phyloP scores from a whole-genome alignment of 2,113 vertebrate species.

The Austrofundulus limnaeus region DNA sequence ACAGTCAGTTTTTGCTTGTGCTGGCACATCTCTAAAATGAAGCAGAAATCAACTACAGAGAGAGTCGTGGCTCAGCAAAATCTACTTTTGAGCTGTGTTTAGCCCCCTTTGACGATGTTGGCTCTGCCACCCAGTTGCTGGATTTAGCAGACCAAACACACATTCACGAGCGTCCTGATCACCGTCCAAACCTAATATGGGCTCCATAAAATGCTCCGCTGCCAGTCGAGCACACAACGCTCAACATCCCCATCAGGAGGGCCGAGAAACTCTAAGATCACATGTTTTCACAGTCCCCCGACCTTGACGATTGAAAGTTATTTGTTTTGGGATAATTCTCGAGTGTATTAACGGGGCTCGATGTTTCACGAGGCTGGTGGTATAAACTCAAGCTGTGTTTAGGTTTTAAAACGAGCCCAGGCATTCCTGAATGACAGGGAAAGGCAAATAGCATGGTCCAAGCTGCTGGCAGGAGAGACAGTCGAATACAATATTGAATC shows the following conservation, averaged over 20 bases:
- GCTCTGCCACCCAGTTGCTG: conserved; percentile 38
- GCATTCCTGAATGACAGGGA: conserved; percentile 65
- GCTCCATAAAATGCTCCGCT: conserved; percentile 54
- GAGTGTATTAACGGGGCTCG: conserved; percentile 55
- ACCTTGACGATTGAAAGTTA: conserved; percentile 65
- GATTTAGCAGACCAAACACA: conserved; percentile 57
- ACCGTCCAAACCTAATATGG: conserved; percentile 63
- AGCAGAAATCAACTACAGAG: conserved; percentile 49
- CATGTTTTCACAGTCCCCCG: conserved; percentile 64
- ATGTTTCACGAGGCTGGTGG: conserved; percentile 51
- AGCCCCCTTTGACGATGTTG: conserved; percentile 33
- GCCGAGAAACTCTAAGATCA: conserved; percentile 34
- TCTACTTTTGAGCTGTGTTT: conserved; percentile 51
- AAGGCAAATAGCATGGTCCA: conserved; percentile 64
- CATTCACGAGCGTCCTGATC: conserved; percentile 65
- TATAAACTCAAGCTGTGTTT: conserved; percentile 70
- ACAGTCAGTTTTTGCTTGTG: conserved; percentile 52
- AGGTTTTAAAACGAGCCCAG: conserved; percentile 52
- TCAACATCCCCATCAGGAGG: conserved; percentile 30
- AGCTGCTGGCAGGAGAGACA: conserved; percentile 53
- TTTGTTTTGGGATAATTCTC: conserved; percentile 69
- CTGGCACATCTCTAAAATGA: conserved; percentile 46
- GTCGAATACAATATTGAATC: conserved; percentile 66
- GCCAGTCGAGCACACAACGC: conserved; percentile 47
- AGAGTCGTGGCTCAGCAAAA: conserved; percentile 50